phyloP scores from a whole-genome alignment of 2,797 vertebrate species.

The Neomorphus geoffroyi region DNA sequence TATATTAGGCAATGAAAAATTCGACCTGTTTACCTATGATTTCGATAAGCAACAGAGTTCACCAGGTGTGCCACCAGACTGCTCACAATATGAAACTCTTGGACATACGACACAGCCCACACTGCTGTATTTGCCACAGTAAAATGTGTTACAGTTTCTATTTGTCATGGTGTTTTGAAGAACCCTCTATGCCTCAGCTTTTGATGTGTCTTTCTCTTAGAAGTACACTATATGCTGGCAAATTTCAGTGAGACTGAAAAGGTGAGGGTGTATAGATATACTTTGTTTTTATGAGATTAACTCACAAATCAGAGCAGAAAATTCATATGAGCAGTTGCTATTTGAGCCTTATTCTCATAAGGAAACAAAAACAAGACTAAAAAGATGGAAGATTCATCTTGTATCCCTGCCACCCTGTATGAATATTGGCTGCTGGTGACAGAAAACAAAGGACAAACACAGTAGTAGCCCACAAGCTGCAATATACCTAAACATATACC shows the following conservation, averaged over 20 bases:
- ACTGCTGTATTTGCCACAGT: background rate
- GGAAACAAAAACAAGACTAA: background rate
- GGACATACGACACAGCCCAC: background rate
- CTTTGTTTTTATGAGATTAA: background rate
- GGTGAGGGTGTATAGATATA: background rate
- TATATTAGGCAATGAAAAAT: background rate
- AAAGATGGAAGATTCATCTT: background rate
- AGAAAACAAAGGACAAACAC: background rate
- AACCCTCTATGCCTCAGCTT: background rate
- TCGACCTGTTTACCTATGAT: background rate
- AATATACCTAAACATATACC: background rate
- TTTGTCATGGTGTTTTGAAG: background rate
- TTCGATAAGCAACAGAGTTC: background rate
- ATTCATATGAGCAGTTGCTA: background rate
- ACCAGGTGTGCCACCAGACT: background rate
- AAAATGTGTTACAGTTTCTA: background rate
- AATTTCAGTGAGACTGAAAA: background rate
- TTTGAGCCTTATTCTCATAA: background rate
- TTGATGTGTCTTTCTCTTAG: background rate
- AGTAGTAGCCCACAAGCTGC: constrained; percentile 43
- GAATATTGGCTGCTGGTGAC: background rate
- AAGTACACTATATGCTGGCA: background rate
- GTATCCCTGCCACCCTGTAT: background rate
- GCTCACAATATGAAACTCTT: background rate
- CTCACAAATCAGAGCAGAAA: constrained; percentile 1